Base-by-base conservation (phyloP, 2,113 vertebrate genomes). In the Opisthocomus hoazin region DNA sequence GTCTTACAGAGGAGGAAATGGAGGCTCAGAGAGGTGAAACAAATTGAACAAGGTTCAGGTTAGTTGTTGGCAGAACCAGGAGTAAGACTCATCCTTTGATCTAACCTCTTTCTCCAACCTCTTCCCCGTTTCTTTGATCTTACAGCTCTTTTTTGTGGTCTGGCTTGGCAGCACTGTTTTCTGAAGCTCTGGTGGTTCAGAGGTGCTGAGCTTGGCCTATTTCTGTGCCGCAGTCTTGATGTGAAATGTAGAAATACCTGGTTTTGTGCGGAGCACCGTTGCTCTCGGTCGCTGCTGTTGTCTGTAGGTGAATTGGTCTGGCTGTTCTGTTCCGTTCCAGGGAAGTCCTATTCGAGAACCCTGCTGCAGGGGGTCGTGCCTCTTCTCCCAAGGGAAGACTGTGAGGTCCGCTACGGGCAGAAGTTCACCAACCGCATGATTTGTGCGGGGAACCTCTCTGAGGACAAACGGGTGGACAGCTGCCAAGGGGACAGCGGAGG, bases 401-500 rank as follows among this genome's bases (percentile, higher is more conserved):
- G 99, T 64, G 98, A 98, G 95, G 98, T 97, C 64, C 98, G 98
- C 36, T 99, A 99, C 0, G 98, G 98, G 63, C 98, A 96, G 89
- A 98, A 98, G 77, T 99, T 99, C 97, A 99, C 98, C 37, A 98
- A 97, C 86, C 98, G 98, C 84, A 99, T 99, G 95, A 98, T 99
- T 57, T 99, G 99, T 46, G 99, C 99, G 4, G 99, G 99, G 86
- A 98, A 98, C 84, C 98, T 99, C 63, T 98, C 99, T 36, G 98
- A 98, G 97, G 98, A 98, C 27, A 98, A 98, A 61, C 97, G 97
- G 34, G 98, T 97, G 51, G 98, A 99, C 96, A 98, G 98, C 91
- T 99, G 99, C 71, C 98, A 98, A 87, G 98, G 99, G 13, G 98
- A 99, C 98, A 98, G 98, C 2, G 99, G 99, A 36, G 99, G 99